Conservation (phyloP, 2,113 vertebrate species). For the Zootoca vivipara region DNA sequence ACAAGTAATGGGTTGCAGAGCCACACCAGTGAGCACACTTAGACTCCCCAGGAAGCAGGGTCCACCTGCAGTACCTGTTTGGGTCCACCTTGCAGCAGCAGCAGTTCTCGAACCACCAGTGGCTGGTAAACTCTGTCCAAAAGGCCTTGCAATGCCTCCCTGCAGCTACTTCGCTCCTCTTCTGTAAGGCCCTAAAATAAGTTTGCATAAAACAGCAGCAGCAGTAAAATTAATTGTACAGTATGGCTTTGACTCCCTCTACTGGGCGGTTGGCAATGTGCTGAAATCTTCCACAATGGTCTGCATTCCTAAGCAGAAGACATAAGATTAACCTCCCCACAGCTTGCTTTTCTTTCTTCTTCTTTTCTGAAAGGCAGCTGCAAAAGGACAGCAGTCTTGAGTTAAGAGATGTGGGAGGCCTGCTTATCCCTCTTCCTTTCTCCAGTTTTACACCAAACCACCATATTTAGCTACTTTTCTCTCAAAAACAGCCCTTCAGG, state of each 20-base stretch:
- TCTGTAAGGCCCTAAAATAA: slow-evolving; percentile 75
- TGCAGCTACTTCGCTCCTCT: slow-evolving; percentile 77
- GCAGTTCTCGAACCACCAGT: slow-evolving; percentile 87
- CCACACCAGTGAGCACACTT: background rate
- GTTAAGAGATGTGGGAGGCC: background rate
- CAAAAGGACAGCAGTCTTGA: too few relatives aligned
- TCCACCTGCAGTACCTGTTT: slow-evolving; percentile 79
- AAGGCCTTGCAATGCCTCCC: slow-evolving; percentile 74
- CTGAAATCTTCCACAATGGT: background rate
- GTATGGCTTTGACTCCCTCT: background rate
- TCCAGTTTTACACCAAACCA: background rate
- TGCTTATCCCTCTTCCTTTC: background rate
- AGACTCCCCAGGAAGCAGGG: background rate
- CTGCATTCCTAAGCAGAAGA: too few relatives aligned
- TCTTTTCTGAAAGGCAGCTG: background rate
- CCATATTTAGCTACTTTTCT: background rate
- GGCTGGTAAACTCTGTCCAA: slow-evolving; percentile 91
- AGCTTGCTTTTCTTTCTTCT: too few relatives aligned
- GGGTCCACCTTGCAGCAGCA: slow-evolving; percentile 88
- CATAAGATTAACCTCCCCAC: background rate
- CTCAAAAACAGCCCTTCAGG: background rate
- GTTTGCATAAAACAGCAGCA: background rate
- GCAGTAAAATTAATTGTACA: accelerated
- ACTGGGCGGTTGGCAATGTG: background rate
- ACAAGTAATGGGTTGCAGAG: too few relatives aligned